Base-by-base conservation (phyloP, 2,113 vertebrate genomes). In the Sceloporus undulatus region DNA sequence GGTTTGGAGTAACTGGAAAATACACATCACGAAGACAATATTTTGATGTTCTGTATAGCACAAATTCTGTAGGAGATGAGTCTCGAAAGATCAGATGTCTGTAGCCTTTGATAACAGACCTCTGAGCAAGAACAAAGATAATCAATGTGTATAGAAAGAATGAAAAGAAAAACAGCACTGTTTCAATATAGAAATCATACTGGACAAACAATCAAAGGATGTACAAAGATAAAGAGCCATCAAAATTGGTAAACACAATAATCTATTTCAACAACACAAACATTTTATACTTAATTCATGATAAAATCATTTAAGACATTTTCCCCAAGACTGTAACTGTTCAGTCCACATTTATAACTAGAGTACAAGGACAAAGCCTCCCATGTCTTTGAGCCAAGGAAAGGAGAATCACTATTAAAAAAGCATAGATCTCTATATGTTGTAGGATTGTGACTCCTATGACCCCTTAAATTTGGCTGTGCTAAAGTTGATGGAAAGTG, bases 181-280 rank as follows among this genome's bases (percentile, higher is more conserved):
- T 52, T 54, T 48, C 42, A 83, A 40, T 23, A 83, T 27, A 66
- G 21, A 82, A 18, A 16, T 79, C 66, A 66, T 42, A 88, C 40
- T 27, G 5, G 23, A 54, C 59, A 76, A 87, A 74, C 54, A 38
- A 42, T 66, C 34, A n/a, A 73, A 73, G 11, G 14, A 27, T 42
- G 54, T 73, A 66, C 42, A 85, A 79, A 85, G 62, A 40, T 75
- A 34, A 77, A 70, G 40, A 84, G 87, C 29, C 74, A 88, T 56
- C 34, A 84, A 78, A 70, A 70, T 87, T 11, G 25, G 11, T 21
- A n/a, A 54, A 42, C 71, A 74, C 9, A 83, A 29, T n/a, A 23
- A 19, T 19, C 66, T 38, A 40, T 74, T 78, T 78, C 13, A 34
- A 56, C 34, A 68, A 68, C 25, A 74, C n/a, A 81, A 80, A 62